These are phyloP conservation scores for Ligdia adustata DNA, from an alignment of 2,888 invertebrate species.

Conservation along the genomic window DNA sequence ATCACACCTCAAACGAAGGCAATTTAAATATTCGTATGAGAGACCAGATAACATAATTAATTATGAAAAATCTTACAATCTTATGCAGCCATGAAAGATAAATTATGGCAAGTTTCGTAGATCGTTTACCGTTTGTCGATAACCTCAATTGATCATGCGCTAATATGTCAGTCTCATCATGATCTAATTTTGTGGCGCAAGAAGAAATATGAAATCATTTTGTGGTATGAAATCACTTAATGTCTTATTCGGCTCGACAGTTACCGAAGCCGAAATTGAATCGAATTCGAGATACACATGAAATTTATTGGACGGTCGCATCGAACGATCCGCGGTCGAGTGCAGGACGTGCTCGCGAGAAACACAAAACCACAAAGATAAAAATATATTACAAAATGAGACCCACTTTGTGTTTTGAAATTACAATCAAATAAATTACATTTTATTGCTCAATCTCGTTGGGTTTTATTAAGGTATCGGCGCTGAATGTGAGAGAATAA, in stretches of 20 bases:
- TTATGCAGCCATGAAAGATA: conserved; percentile 53
- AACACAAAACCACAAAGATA: conserved; percentile 81
- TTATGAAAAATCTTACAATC: conserved; percentile 68
- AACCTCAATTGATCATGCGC: neutral
- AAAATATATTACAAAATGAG: conserved; percentile 84
- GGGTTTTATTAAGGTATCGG: conserved; percentile 83
- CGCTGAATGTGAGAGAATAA: conserved; percentile 77
- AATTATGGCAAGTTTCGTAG: neutral
- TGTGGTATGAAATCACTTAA: conserved; percentile 58
- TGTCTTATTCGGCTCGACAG: conserved; percentile 66
- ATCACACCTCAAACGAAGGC: conserved; percentile 68
- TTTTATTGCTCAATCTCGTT: conserved; percentile 84
- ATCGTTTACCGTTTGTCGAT: conserved; percentile 4
- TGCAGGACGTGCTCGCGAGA: conserved; percentile 71
- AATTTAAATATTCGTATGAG: conserved; percentile 55
- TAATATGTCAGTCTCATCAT: neutral
- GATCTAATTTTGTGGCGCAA: conserved; percentile 36
- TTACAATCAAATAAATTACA: conserved; percentile 84
- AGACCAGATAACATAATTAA: conserved; percentile 49
- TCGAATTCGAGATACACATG: conserved; percentile 59
- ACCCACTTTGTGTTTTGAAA: conserved; percentile 83
- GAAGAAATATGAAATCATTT: conserved; percentile 42
- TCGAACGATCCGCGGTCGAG: conserved; percentile 60
- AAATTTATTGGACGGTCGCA: conserved; percentile 64
- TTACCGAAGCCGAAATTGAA: conserved; percentile 64